These are phyloP conservation scores for Trimorus sp. DNA, from an alignment of 2,888 invertebrate genomes.

Conservation along the genomic window DNA sequence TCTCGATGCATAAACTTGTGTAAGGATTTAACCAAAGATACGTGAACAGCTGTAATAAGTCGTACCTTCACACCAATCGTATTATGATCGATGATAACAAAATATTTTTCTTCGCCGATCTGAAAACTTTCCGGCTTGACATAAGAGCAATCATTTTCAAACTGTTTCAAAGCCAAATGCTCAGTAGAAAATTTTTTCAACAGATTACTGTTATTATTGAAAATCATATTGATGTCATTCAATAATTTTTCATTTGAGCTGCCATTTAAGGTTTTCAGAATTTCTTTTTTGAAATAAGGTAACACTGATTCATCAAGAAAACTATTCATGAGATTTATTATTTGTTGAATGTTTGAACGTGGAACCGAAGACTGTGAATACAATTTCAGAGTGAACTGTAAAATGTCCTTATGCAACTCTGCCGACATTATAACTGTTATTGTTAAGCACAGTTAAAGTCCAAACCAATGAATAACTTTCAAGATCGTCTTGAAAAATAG, in stretches of 20 bases:
- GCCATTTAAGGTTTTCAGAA: constrained; percentile 6
- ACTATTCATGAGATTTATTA: constrained; percentile 23
- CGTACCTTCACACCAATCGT: constrained; percentile 6
- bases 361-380: constrained; percentile 32
- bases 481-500: too few species aligned
- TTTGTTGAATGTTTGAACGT: constrained; percentile 14
- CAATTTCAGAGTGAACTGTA: constrained; percentile 20
- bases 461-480: neutral
- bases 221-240: constrained; percentile 15
- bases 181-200: constrained; percentile 16
- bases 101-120: constrained; percentile 22
- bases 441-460: neutral
- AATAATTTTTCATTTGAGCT: neutral
- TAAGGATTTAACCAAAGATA: constrained; percentile 43
- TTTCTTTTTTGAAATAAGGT: constrained; percentile 29
- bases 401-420: constrained; percentile 14
- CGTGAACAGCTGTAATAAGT: constrained; percentile 36
- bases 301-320: constrained; percentile 35
- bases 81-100: constrained; percentile 10
- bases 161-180: constrained; percentile 14
- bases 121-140: constrained; percentile 22
- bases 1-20: constrained; percentile 33
- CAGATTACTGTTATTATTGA: constrained; percentile 28
- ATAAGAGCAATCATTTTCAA: constrained; percentile 26
- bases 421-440: constrained; percentile 2